Evolutionary conservation across 2,797 vertebrate species (phyloP).

Genomic region (Acanthurus leucopareius): DNA sequence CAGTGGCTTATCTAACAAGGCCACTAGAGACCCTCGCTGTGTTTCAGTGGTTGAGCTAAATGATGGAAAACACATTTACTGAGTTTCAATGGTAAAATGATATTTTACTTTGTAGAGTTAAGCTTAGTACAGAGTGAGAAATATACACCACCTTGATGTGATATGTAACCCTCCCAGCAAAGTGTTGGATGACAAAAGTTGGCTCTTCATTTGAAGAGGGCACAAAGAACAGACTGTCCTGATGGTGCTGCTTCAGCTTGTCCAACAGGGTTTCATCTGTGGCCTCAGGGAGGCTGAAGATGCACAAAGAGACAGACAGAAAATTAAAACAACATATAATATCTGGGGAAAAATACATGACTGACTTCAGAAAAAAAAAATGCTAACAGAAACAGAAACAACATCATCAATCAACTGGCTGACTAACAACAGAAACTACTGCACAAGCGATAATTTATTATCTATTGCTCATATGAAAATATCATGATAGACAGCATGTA

Average conservation of each 20-base stretch:
- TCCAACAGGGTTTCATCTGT: conserved; percentile 90
- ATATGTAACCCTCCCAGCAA: conserved; percentile 94
- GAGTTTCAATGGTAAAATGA: neutral
- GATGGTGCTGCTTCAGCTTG: conserved; percentile 92
- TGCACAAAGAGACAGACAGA: conserved; percentile 41
- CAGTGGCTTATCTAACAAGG: conserved; percentile 56
- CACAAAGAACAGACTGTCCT: conserved; percentile 89
- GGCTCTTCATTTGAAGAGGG: conserved; percentile 87
- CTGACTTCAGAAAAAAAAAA: neutral
- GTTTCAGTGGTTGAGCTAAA: neutral
- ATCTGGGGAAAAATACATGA: neutral
- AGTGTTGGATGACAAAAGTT: conserved; percentile 93
- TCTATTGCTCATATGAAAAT: neutral
- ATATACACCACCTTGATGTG: conserved; percentile 89
- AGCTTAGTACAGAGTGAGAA: conserved; percentile 13
- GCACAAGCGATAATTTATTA: neutral
- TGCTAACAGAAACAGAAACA: neutral
- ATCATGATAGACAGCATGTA: neutral
- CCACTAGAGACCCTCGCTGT: neutral
- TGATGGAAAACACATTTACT: conserved; percentile 5
- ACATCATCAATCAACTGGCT: neutral
- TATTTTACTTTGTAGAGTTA: neutral
- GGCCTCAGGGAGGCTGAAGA: conserved; percentile 89
- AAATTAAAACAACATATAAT: conserved; percentile 1
- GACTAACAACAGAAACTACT: neutral